These are phyloP conservation scores for Pygmarrhopalites habei DNA, from an alignment of 1,140 invertebrate species.

Conservation along the genomic window DNA sequence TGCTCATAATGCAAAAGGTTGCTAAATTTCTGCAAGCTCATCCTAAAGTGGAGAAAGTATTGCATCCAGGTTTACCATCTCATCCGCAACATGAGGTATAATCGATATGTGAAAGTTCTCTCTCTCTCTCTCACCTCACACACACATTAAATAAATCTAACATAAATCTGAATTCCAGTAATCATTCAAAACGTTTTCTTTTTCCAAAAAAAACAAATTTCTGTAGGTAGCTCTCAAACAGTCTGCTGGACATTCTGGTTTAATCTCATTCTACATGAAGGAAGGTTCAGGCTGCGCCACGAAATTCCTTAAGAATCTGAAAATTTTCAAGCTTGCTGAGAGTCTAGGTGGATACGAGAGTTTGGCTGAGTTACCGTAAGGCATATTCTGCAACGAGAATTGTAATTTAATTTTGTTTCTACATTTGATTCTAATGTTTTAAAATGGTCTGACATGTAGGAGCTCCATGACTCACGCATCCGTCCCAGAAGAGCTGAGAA, in stretches of 20 bases:
- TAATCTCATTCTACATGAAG: slow-evolving; percentile 81
- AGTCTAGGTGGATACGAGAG: slow-evolving; percentile 94
- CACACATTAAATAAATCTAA: slow-evolving; percentile 68
- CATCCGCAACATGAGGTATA: slow-evolving; percentile 86
- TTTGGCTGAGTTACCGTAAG: slow-evolving; percentile 58
- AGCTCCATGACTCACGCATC: slow-evolving; percentile 74
- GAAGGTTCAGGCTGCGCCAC: slow-evolving; percentile 67
- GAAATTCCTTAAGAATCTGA: slow-evolving; percentile 68
- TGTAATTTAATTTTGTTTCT: slow-evolving; percentile 2
- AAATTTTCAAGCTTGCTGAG: slow-evolving; percentile 84
- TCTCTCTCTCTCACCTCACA: too few relatives aligned
- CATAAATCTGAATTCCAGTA: background rate
- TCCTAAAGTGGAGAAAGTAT: slow-evolving; percentile 67
- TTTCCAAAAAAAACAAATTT: background rate
- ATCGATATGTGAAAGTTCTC: too few relatives aligned
- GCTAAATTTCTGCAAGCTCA: slow-evolving; percentile 73
- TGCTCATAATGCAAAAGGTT: too few relatives aligned
- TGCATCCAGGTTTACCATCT: slow-evolving; percentile 79
- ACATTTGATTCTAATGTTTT: background rate
- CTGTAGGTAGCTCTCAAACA: slow-evolving; percentile 68
- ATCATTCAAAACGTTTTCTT: background rate
- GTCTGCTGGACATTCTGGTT: slow-evolving; percentile 83
- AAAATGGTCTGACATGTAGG: slow-evolving; percentile 46
- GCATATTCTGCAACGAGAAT: too few relatives aligned
- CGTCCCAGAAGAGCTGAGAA: slow-evolving; percentile 62